Evolutionary conservation across 1,140 invertebrate species (phyloP), one percentile per base, ranked within the genome.

Genomic region (Zaprionus davidi): DNA sequence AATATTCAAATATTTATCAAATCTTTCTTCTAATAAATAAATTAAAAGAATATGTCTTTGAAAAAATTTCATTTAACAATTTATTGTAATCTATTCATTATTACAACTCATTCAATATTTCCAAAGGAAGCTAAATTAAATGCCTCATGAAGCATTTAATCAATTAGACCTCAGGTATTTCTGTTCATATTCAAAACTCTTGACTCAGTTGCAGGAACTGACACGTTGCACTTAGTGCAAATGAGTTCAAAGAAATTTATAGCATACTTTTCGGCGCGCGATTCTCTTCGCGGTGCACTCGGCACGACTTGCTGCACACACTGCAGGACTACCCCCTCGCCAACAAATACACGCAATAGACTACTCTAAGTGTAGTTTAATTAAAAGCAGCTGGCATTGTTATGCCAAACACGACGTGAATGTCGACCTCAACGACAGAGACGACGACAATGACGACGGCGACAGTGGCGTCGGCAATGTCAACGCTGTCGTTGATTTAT

Each of bases 401-500:
- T 81, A 82, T 75, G 82, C 59, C 65, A 74, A 58, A 57, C 78
- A 78, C 57, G 57, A 67, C 55, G 63, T 36, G 71, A 57, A 74
- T 53, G 67, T 70, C 44, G 15, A 34, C 51, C 55, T 38, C 41
- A 64, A 24, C 69, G 60, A 66, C 46, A n/a, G 38, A 4, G 38
- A 41, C 15, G 11, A 46, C n/a, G 41, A 11, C 41, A n/a, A 44
- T n/a, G 57, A 31, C 34, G 11, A 36, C 55, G 26, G 38, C 51
- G 72, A 73, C 53, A 53, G 58, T 76, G 56, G 31, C 34, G 56
- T 15, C 6, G 41, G 56, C 71, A 53, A 74, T 79, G 82, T 83
- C 82, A 78, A 38, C 81, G 58, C 77, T 88, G 84, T 58, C 81
- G 67, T 87, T 87, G 84, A 87, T 87, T 87, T 87, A 87, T 87